Conservation (phyloP, 2,113 vertebrate genomes). For the Chionodraco myersi region DNA sequence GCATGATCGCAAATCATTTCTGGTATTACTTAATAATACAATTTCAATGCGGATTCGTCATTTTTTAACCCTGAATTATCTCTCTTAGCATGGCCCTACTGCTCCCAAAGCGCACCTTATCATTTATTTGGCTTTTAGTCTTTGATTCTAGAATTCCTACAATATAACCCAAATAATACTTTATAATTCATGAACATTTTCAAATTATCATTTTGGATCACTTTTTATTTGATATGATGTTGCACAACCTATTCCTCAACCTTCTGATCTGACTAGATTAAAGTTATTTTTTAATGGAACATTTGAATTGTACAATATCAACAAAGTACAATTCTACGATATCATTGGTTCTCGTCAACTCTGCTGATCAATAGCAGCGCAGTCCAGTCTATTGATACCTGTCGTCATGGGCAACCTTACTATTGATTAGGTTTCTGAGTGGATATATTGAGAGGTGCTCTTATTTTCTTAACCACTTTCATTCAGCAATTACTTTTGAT, state of each 20-base stretch:
- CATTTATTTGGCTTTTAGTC: not conserved
- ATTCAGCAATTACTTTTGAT: slow-evolving; percentile 74
- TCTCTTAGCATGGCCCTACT: too few relatives aligned
- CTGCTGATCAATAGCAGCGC: slow-evolving; percentile 49
- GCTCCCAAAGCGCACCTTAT: too few relatives aligned
- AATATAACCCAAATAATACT: not conserved
- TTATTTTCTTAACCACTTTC: slow-evolving; percentile 53
- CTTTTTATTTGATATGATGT: not conserved
- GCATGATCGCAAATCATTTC: slow-evolving; percentile 37
- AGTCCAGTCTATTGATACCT: slow-evolving; percentile 53
- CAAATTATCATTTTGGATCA: not conserved
- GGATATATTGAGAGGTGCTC: slow-evolving; percentile 60
- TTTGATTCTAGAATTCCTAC: not conserved
- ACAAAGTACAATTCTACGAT: slow-evolving; percentile 25
- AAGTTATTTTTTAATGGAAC: not conserved
- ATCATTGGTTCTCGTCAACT: slow-evolving; percentile 28
- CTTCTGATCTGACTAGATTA: not conserved
- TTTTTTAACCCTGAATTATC: too few relatives aligned
- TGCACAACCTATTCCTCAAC: not conserved
- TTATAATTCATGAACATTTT: not conserved
- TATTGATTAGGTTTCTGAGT: slow-evolving; percentile 39
- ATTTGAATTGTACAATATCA: not conserved
- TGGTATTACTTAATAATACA: too few relatives aligned
- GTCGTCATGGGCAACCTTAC: slow-evolving; percentile 71
- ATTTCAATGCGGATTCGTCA: not conserved